A percentile compares a stretch with the other conserved stretches of the same genome.
Evolutionary conservation across 2,797 vertebrate species (phyloP).

Genomic region (Platyrinchus mystaceus): DNA sequence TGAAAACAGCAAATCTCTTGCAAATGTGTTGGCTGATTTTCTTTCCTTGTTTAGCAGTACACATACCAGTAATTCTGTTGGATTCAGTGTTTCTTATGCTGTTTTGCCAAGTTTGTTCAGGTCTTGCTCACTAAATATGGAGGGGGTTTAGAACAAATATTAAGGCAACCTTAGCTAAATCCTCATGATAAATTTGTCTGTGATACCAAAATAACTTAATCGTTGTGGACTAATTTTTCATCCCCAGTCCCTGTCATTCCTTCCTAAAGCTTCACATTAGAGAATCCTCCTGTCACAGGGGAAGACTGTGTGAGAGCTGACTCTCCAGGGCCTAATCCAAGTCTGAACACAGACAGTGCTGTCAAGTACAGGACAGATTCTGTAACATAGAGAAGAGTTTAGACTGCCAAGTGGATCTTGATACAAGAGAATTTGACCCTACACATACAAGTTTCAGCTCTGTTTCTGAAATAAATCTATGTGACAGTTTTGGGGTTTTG

Average conservation of each 20-base stretch:
- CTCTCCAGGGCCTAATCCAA: neutral
- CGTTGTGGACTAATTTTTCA: neutral
- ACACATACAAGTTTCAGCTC: neutral
- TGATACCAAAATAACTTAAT: neutral
- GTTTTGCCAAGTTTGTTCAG: slow-evolving; percentile 10
- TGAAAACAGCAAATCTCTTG: neutral
- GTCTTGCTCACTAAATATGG: neutral
- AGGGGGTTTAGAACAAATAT: slow-evolving; percentile 1
- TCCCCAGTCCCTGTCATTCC: neutral
- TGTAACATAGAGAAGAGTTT: neutral
- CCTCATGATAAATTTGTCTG: neutral
- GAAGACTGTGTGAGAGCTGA: neutral
- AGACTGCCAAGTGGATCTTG: neutral
- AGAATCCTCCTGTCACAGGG: neutral
- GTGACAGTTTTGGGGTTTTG: neutral
- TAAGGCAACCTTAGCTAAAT: neutral
- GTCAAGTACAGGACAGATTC: slow-evolving; percentile 17
- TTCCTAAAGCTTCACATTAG: neutral
- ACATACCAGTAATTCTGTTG: neutral
- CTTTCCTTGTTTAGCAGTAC: neutral
- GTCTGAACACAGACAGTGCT: slow-evolving; percentile 25
- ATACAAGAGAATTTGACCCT: slow-evolving; percentile 46
- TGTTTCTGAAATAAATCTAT: slow-evolving; percentile 39
- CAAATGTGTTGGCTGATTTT: neutral
- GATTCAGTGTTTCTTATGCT: neutral